phyloP scores from a whole-genome alignment of 2,797 vertebrate genomes.

The Enteromius treurensis region DNA sequence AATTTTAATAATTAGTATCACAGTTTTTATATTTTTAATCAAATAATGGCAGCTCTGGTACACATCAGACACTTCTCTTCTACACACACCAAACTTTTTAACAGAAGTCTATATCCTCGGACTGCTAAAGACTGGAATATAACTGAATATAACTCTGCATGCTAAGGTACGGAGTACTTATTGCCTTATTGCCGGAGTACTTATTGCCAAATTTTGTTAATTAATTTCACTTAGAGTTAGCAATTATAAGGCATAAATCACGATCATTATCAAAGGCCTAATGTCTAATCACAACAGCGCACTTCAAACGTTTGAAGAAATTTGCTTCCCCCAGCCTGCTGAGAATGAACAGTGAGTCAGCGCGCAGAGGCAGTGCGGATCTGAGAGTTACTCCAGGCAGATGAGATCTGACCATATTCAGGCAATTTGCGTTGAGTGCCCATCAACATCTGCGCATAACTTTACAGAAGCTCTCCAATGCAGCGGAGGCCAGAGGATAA shows the following conservation, averaged over 20 bases:
- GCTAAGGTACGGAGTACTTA: too few species aligned
- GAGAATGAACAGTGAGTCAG: constrained; percentile 67
- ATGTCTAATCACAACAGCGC: constrained; percentile 30
- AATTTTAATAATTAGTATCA: background rate
- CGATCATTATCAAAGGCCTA: constrained; percentile 22
- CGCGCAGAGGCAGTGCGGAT: constrained; percentile 62
- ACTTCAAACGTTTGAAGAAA: constrained; percentile 51
- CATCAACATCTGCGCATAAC: constrained; percentile 75
- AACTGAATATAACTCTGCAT: background rate
- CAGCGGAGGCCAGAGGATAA: constrained; percentile 70
- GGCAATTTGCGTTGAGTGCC: constrained; percentile 74
- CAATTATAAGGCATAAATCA: constrained; percentile 32
- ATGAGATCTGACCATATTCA: constrained; percentile 72
- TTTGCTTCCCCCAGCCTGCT: constrained; percentile 57
- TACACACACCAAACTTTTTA: background rate
- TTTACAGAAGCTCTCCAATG: constrained; percentile 72
- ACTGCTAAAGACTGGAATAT: background rate
- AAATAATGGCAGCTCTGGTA: background rate
- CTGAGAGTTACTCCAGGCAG: constrained; percentile 66
- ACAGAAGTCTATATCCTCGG: background rate
- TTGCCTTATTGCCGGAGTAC: too few species aligned
- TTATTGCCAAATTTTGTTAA: background rate
- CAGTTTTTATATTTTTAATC: background rate
- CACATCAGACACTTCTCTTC: background rate
- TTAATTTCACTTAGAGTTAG: constrained; percentile 1